These are phyloP conservation scores for Lypha dubia DNA, from an alignment of 2,888 invertebrate genomes.

Conservation along the genomic window DNA sequence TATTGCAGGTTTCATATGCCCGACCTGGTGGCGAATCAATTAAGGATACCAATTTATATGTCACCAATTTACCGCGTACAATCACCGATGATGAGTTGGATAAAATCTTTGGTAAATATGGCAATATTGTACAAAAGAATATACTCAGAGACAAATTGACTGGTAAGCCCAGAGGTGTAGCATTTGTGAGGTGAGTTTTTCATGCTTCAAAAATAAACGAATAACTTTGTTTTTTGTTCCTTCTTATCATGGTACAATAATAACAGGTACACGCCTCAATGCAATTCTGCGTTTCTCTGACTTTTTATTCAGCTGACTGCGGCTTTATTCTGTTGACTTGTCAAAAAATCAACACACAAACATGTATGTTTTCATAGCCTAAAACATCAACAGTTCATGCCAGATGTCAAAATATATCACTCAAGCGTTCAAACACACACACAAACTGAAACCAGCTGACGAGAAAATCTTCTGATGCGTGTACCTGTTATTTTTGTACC, in stretches of 20 bases:
- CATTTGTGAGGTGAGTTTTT: conserved; percentile 91
- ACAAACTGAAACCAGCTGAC: too few relatives aligned
- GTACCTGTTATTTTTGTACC: too few relatives aligned
- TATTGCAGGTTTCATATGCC: conserved; percentile 91
- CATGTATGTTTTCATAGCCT: too few relatives aligned
- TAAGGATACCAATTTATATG: conserved; percentile 96
- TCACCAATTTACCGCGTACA: conserved; percentile 94
- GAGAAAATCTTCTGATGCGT: too few relatives aligned
- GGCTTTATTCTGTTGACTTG: too few relatives aligned
- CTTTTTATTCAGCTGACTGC: too few relatives aligned
- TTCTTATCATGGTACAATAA: neutral
- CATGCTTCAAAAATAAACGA: neutral
- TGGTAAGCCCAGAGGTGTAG: conserved; percentile 94
- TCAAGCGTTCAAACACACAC: too few relatives aligned
- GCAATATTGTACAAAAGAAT: conserved; percentile 95
- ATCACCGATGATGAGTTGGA: conserved; percentile 93
- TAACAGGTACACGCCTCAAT: too few relatives aligned
- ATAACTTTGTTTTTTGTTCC: neutral
- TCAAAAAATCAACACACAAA: too few relatives aligned
- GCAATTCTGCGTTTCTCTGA: too few relatives aligned
- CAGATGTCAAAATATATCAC: too few relatives aligned
- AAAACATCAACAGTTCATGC: too few relatives aligned
- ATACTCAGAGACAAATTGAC: conserved; percentile 94
- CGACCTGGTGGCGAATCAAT: conserved; percentile 95
- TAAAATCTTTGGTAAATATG: conserved; percentile 93